phyloP scores from a whole-genome alignment of 2,113 vertebrate genomes.

The Psittacula cyanocephala region DNA sequence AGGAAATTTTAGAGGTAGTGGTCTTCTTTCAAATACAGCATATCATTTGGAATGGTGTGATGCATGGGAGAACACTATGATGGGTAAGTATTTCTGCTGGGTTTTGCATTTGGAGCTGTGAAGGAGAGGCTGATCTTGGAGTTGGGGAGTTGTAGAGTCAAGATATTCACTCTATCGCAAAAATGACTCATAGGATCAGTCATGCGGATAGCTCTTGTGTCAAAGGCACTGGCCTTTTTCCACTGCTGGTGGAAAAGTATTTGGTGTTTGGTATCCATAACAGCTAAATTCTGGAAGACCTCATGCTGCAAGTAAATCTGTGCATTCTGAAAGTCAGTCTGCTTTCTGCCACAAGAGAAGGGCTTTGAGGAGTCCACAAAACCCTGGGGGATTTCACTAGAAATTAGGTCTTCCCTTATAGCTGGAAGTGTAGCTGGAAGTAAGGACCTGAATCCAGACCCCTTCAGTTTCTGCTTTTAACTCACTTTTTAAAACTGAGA shows the following conservation, averaged over 20 bases:
- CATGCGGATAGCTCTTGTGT: not conserved
- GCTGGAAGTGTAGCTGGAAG: not conserved
- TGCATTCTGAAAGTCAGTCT: not conserved
- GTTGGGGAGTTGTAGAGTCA: not conserved
- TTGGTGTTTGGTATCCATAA: slow-evolving; percentile 42
- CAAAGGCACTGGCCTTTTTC: not conserved
- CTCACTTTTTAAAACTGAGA: not conserved
- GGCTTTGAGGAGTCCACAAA: not conserved
- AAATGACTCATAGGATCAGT: not conserved
- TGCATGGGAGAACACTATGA: rapidly evolving
- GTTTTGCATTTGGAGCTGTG: not conserved
- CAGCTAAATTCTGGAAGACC: not conserved
- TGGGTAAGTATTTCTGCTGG: not conserved
- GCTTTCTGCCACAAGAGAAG: not conserved
- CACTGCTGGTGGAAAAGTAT: not conserved
- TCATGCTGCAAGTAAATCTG: not conserved
- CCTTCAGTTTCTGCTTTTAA: not conserved
- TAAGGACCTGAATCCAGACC: not conserved
- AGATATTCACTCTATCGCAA: not conserved
- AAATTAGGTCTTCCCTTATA: not conserved
- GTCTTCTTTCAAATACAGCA: not conserved
- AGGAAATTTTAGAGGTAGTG: not conserved
- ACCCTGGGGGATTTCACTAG: not conserved
- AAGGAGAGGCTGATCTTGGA: not conserved
- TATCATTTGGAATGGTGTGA: not conserved